A percentile compares a stretch with the other conserved stretches of the same genome.
phyloP scores from a whole-genome alignment of 2,113 vertebrate species.

The Rhinolophus ferrumequinum region DNA sequence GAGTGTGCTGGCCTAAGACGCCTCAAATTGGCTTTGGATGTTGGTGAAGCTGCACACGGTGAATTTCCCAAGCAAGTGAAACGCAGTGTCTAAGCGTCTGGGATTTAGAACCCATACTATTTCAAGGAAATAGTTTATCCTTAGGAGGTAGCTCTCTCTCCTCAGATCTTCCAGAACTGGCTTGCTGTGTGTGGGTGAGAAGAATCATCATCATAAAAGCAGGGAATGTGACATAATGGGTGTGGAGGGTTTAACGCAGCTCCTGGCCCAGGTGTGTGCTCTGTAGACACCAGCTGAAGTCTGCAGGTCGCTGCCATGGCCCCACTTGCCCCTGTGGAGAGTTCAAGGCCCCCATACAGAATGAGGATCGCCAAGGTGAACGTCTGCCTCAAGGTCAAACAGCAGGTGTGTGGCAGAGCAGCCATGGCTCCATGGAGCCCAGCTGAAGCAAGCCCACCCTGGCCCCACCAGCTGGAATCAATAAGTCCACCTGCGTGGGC shows the following conservation, averaged over 20 bases:
- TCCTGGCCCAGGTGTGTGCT: fast-evolving
- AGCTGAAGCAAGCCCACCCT: fast-evolving
- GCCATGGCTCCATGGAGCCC: not conserved
- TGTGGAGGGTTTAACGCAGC: fast-evolving
- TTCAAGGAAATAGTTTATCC: not conserved
- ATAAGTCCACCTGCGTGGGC: fast-evolving
- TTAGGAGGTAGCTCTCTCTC: not conserved
- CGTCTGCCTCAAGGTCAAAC: not conserved
- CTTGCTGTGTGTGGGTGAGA: not conserved
- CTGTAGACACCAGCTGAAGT: no score
- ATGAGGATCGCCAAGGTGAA: not conserved
- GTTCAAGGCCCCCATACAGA: fast-evolving
- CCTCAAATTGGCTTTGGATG: not conserved
- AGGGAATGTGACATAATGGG: fast-evolving
- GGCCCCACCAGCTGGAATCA: not conserved
- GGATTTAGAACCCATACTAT: not conserved
- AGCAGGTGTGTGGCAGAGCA: fast-evolving
- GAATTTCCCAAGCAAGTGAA: not conserved
- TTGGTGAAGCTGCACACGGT: fast-evolving
- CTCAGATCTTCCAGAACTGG: not conserved
- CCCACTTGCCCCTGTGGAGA: not conserved
- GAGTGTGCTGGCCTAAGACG: not conserved
- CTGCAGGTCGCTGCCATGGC: fast-evolving
- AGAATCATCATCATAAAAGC: fast-evolving
- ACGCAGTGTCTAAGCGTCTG: not conserved